Conservation (phyloP, 2,888 invertebrate genomes). For the Melieria crassipennis region DNA sequence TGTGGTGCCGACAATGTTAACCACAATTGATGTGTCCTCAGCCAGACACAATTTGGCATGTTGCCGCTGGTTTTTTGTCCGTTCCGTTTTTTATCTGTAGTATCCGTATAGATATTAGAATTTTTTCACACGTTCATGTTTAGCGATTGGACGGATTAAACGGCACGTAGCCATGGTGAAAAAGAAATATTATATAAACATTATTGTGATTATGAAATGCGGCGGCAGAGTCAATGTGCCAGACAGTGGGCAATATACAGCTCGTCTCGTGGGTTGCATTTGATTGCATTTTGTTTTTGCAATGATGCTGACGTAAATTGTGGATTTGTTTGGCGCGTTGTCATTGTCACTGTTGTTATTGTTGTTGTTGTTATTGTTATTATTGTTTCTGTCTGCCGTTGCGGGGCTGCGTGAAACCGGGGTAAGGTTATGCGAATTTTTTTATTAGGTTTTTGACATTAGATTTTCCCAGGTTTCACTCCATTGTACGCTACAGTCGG, state of each 20-base stretch:
- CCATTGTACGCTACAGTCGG: too few species aligned
- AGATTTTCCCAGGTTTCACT: too few species aligned
- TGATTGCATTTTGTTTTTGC: not conserved
- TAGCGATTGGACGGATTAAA: not conserved
- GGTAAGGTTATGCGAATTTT: too few species aligned
- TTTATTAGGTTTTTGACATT: too few species aligned
- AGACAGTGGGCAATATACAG: not conserved
- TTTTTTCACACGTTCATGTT: not conserved
- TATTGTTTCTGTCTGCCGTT: too few species aligned
- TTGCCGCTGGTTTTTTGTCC: too few species aligned
- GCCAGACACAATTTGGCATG: too few species aligned
- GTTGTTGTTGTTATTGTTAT: not conserved
- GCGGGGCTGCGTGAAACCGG: too few species aligned
- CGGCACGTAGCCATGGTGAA: too few species aligned
- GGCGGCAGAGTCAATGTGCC: not conserved
- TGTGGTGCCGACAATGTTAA: too few species aligned
- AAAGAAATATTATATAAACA: not conserved
- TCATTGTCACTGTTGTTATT: slow-evolving; percentile 10
- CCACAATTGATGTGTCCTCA: too few species aligned
- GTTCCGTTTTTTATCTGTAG: not conserved
- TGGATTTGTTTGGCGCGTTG: not conserved
- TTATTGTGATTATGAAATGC: not conserved
- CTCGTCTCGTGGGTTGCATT: not conserved
- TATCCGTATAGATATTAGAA: not conserved
- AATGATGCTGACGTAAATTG: too few species aligned